Evolutionary conservation across 2,797 vertebrate species (phyloP).

Genomic region (Cheirogaleus major): DNA sequence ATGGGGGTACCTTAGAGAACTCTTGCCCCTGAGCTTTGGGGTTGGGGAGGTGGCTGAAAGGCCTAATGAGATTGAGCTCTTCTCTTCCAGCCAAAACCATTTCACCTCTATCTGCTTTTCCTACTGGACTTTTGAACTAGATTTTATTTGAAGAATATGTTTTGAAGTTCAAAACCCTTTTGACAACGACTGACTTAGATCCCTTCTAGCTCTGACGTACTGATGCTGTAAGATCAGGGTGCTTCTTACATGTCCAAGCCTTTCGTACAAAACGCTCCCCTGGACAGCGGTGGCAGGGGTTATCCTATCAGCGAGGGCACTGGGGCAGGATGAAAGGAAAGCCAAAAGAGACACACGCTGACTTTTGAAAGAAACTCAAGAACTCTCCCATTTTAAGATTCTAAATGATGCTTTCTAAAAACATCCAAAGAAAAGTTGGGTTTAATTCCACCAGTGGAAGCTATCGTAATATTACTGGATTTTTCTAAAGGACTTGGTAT

Average conservation of each 20-base stretch:
- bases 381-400: neutral
- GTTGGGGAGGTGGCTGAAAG: neutral
- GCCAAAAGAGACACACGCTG: neutral
- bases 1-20: neutral
- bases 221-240: neutral
- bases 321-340: neutral
- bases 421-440: neutral
- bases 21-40: neutral
- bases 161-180: neutral
- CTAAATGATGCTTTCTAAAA: neutral
- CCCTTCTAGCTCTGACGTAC: neutral
- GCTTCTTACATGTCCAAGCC: neutral
- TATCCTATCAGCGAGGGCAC: fast-evolving
- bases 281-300: neutral
- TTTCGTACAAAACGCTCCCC: neutral
- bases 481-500: constrained; percentile 80
- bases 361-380: neutral
- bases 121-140: neutral
- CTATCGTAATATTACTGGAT: constrained; percentile 69
- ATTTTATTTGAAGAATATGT: neutral
- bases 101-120: neutral
- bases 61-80: neutral
- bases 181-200: neutral
- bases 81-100: neutral
- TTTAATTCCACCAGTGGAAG: constrained; percentile 60